Percentiles rank a stretch among this genome's conserved stretches.
Evolutionary conservation across 2,113 vertebrate genomes (phyloP).

Genomic region (Gymnarchus niloticus): DNA sequence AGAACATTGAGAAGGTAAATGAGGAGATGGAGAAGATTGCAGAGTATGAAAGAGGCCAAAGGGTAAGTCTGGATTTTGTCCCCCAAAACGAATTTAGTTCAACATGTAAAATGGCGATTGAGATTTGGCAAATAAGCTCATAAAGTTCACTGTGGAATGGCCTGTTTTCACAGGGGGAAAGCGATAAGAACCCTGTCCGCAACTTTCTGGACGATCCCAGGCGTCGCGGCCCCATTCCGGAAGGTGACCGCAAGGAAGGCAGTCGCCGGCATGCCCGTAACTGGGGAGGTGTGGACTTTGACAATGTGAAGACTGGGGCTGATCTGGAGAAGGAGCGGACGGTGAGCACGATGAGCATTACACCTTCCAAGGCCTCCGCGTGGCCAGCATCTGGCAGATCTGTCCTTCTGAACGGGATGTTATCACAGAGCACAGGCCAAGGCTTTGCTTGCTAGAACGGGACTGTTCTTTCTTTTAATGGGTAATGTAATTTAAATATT

Average conservation of each 20-base stretch:
- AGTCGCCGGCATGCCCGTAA: slow-evolving; percentile 82
- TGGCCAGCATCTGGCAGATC: not conserved
- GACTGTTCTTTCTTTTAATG: not conserved
- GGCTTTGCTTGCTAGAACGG: not conserved
- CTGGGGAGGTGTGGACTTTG: slow-evolving; percentile 88
- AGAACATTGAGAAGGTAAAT: slow-evolving; percentile 90
- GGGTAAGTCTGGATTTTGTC: slow-evolving; percentile 51
- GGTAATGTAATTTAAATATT: not conserved
- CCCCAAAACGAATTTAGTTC: not conserved
- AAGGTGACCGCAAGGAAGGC: slow-evolving; percentile 72
- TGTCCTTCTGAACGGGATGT: not conserved
- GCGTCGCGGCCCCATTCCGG: slow-evolving; percentile 66
- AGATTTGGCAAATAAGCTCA: not conserved
- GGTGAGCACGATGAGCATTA: slow-evolving; percentile 42
- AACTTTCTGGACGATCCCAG: slow-evolving; percentile 87
- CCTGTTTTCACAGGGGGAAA: slow-evolving; percentile 51
- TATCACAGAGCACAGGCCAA: not conserved
- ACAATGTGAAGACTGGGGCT: slow-evolving; percentile 75
- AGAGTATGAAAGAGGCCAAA: slow-evolving; percentile 77
- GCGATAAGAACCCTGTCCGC: slow-evolving; percentile 75
- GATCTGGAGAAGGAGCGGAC: slow-evolving; percentile 74
- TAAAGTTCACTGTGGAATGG: not conserved
- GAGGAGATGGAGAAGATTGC: slow-evolving; percentile 90
- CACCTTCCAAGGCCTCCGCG: not conserved
- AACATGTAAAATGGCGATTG: not conserved